Evolutionary conservation across 2,113 vertebrate genomes (phyloP).

Genomic region (Suncus etruscus): DNA sequence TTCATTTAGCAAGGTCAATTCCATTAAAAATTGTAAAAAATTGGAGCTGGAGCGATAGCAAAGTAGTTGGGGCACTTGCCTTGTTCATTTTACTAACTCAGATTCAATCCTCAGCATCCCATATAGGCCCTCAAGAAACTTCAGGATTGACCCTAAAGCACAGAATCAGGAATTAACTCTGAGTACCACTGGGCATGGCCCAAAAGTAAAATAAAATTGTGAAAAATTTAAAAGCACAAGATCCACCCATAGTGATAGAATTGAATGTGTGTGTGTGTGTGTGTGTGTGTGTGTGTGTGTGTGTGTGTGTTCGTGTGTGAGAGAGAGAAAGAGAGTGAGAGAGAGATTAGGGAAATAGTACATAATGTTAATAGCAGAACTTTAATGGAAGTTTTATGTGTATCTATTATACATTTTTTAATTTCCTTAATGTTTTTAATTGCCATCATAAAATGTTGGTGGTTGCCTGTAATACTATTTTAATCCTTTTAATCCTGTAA

Average conservation of each 20-base stretch:
- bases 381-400: neutral
- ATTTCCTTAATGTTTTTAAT: neutral
- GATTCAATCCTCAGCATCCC: too few relatives aligned
- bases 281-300: neutral
- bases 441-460: neutral
- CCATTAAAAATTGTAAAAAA: neutral
- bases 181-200: too few relatives aligned
- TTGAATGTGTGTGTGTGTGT: neutral
- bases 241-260: neutral
- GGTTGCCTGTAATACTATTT: neutral
- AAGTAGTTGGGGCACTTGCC: too few relatives aligned
- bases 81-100: too few relatives aligned
- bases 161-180: conserved; percentile 41
- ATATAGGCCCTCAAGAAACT: too few relatives aligned
- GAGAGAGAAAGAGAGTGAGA: too few relatives aligned
- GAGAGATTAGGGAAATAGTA: neutral
- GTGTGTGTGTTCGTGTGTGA: too few relatives aligned
- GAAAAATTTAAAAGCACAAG: neutral
- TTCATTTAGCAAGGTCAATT: neutral
- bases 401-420: neutral
- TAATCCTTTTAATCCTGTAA: neutral
- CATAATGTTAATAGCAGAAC: neutral
- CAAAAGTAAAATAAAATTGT: too few relatives aligned
- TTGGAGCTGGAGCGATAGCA: too few relatives aligned
- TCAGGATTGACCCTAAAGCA: too few relatives aligned